Evolutionary conservation across 1,140 invertebrate species (phyloP), one percentile per base, ranked within the genome.

Genomic region (Drosophila elegans): DNA sequence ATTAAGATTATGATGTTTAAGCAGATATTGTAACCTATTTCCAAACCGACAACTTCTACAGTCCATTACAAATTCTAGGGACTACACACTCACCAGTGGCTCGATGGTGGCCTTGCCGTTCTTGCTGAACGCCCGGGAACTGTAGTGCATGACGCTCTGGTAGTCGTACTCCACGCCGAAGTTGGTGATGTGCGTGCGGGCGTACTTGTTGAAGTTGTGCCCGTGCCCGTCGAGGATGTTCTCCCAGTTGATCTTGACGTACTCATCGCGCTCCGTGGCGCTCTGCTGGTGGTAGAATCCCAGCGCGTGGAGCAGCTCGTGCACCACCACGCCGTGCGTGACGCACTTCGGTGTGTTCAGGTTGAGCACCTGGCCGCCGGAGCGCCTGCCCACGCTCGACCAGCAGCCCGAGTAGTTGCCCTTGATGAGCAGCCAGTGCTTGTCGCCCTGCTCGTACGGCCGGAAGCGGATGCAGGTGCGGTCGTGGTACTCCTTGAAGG

Each of bases 241-340:
- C 45, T 95, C 93, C 91, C 94, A 94, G 44, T 94, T 92, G 57
- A 97, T 95, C 29, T 91, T 93, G 2, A 97, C 94, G 85, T 94
- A 96, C 3, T 95, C 80, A 77, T 97, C 95, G 13, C 96, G 92
- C 90, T 97, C 94, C 29, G 94, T 93, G 16, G 95, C 93, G 73
- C 95, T 95, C 81, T 97, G 96, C 92, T 97, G 96, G 76, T 97
- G 95, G 52, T 94, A 94, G 91, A 96, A 96, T n/a, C 96, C 96
- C 2, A 96, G 91, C 3, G 95, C 95, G 78, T 96, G 96, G 89
- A 96, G 93, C 67, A 95, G 93, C 91, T 96, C 96, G 84, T 96
- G 95, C 2, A 95, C 93, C 46, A 96, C 74, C 44, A 91, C 89
- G 6, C 91, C 91, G 27, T 94, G 93, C 12, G 93, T 92, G 2